phyloP scores from a whole-genome alignment of 2,797 vertebrate species.

The Gallinago nigripennis region DNA sequence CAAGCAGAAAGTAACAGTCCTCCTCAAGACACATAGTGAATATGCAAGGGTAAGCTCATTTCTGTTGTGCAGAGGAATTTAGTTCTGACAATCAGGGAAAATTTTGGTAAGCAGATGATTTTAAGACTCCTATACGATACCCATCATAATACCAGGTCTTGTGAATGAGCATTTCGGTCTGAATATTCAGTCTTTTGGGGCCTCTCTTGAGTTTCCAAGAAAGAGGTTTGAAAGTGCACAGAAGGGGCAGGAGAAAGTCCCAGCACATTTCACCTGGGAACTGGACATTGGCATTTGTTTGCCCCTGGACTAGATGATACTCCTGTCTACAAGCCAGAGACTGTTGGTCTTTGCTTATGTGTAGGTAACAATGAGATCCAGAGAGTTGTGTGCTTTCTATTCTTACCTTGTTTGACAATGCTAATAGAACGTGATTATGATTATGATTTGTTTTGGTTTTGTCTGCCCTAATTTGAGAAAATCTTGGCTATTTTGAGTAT shows the following conservation, averaged over 20 bases:
- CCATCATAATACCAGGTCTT: background rate
- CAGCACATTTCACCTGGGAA: background rate
- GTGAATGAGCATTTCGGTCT: background rate
- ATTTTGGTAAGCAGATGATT: background rate
- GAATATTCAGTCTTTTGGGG: background rate
- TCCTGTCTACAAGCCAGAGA: background rate
- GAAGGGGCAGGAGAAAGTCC: background rate
- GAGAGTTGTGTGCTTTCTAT: background rate
- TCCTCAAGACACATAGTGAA: background rate
- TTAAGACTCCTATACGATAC: background rate
- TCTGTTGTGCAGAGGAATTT: background rate
- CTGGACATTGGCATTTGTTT: background rate
- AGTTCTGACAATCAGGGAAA: background rate
- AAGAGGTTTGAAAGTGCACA: background rate
- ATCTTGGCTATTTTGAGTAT: background rate
- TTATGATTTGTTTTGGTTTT: background rate
- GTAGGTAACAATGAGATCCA: background rate
- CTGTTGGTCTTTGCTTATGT: background rate
- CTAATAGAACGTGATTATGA: background rate
- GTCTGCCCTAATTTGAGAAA: background rate
- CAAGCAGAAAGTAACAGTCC: background rate
- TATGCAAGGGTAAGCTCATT: background rate
- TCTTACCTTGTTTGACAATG: background rate
- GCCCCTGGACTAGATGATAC: background rate
- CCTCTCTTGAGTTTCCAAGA: background rate